phyloP scores from a whole-genome alignment of 2,797 vertebrate species.

The Sebastes cheni region DNA sequence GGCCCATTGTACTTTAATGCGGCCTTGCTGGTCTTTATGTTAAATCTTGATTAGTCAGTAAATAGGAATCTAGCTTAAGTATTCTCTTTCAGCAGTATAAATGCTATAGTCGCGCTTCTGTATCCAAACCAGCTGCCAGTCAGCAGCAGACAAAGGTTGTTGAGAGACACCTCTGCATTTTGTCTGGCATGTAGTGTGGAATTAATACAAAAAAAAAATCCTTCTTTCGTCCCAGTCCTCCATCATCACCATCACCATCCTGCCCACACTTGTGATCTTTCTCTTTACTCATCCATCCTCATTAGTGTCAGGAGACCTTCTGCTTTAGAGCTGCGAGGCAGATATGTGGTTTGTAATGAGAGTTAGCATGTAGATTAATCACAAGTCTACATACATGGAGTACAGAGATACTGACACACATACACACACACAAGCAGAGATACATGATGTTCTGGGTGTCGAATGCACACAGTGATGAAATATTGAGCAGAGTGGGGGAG shows the following conservation, averaged over 20 bases:
- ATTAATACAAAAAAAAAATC: constrained; percentile 5
- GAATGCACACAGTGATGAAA: constrained; percentile 38
- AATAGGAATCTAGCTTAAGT: background rate
- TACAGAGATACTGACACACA: background rate
- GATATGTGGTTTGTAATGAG: constrained; percentile 46
- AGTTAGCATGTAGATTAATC: constrained; percentile 53
- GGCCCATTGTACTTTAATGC: background rate
- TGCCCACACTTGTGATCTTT: constrained; percentile 9
- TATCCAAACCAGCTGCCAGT: constrained; percentile 3
- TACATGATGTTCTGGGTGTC: background rate
- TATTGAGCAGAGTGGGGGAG: constrained; percentile 28
- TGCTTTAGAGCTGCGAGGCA: constrained; percentile 39
- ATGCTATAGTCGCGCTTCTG: background rate
- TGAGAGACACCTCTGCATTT: constrained; percentile 23
- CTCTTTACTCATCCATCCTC: constrained; percentile 47
- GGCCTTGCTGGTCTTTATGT: background rate
- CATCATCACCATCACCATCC: constrained; percentile 34
- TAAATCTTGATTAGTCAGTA: background rate
- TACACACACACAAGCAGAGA: constrained; percentile 4
- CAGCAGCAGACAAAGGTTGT: background rate
- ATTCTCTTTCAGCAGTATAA: background rate
- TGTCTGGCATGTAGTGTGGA: constrained; percentile 12
- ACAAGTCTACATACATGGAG: constrained; percentile 25
- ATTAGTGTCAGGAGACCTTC: constrained; percentile 53
- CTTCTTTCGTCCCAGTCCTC: constrained; percentile 18